Conservation (phyloP, 2,888 invertebrate species). For the Smittia sp. region DNA sequence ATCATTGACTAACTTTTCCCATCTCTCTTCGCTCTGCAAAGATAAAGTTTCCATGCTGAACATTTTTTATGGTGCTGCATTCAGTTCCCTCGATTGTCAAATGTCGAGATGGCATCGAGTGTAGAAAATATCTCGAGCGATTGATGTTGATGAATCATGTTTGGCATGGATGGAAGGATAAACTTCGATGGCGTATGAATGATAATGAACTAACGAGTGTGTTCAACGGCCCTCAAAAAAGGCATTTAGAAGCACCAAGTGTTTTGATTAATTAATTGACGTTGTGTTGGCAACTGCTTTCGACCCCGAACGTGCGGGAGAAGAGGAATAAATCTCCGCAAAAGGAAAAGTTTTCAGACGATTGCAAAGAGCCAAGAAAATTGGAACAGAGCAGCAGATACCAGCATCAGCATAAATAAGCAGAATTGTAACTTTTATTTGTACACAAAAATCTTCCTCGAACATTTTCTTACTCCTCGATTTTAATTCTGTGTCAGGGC, state of each 20-base stretch:
- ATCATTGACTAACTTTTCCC: too few species aligned
- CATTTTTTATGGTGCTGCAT: too few species aligned
- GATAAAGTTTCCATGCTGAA: too few species aligned
- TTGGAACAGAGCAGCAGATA: conserved; percentile 1
- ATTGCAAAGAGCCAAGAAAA: not conserved
- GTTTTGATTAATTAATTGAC: conserved; percentile 13
- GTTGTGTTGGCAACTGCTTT: not conserved
- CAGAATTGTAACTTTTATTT: conserved; percentile 17
- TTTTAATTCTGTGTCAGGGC: conserved; percentile 6
- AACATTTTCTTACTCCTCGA: not conserved
- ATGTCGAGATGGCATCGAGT: not conserved
- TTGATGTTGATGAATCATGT: not conserved
- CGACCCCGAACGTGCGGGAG: not conserved
- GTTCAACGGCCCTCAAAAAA: not conserved
- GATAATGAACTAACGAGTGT: not conserved
- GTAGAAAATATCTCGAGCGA: not conserved
- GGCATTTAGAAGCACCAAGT: not conserved
- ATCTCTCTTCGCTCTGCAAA: too few species aligned
- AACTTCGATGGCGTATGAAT: not conserved
- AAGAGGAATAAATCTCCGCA: not conserved
- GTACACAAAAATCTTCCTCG: conserved; percentile 22
- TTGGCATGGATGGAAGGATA: not conserved
- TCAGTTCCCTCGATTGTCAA: not conserved
- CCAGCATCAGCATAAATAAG: not conserved
- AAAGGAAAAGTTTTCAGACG: not conserved